Evolutionary conservation across 2,888 invertebrate species (phyloP).

Genomic region (Eupithecia insigniata): DNA sequence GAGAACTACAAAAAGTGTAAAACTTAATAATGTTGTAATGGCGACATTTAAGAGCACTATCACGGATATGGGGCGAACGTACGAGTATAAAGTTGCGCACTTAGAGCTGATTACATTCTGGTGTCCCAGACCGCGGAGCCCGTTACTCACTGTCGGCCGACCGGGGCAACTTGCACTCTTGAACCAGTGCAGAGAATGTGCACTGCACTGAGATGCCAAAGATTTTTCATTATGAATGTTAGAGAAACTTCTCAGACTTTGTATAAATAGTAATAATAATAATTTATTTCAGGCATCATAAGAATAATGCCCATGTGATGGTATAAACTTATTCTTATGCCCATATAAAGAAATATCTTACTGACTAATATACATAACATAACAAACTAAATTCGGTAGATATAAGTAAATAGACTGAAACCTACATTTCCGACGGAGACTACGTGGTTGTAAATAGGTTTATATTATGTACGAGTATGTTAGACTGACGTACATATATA

Average conservation of each 20-base stretch:
- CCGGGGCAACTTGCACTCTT: neutral
- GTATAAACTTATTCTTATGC: neutral
- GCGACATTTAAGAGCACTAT: constrained; percentile 13
- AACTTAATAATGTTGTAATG: constrained; percentile 4
- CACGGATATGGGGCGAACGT: constrained; percentile 15
- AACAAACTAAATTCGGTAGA: neutral
- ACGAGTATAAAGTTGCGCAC: constrained; percentile 31
- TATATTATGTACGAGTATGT: too few species aligned
- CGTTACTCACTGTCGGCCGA: constrained; percentile 5
- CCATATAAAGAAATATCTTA: neutral
- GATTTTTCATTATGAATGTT: neutral
- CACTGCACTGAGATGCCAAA: neutral
- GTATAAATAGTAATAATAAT: neutral
- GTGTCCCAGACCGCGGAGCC: neutral
- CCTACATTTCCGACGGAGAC: too few species aligned
- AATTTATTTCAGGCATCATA: neutral
- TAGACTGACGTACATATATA: too few species aligned
- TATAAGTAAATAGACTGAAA: too few species aligned
- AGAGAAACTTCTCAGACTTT: neutral
- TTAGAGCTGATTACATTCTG: constrained; percentile 21
- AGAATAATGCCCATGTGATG: neutral
- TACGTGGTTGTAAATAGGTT: too few species aligned
- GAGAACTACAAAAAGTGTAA: neutral
- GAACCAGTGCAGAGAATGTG: neutral
- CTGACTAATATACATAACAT: neutral